Conservation (phyloP, 2,113 vertebrate species). For the Hyperopisus bebe region DNA sequence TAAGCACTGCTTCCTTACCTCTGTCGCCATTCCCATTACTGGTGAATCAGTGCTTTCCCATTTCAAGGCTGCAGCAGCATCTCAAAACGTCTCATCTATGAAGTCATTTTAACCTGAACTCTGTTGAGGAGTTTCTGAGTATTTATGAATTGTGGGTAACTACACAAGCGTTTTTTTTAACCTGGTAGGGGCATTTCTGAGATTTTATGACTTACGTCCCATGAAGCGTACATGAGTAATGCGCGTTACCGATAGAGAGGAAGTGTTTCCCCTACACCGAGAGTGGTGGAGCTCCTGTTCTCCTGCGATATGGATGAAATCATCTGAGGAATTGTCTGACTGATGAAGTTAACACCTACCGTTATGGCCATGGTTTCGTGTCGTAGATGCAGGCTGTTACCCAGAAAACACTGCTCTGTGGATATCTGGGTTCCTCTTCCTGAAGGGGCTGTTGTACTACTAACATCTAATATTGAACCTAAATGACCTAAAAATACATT, state of each 20-base stretch:
- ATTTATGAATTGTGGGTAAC: background rate
- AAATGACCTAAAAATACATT: background rate
- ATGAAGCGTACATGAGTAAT: background rate
- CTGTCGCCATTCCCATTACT: too few species aligned
- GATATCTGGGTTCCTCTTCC: background rate
- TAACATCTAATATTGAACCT: background rate
- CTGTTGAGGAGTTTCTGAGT: background rate
- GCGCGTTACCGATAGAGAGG: background rate
- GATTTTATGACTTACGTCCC: background rate
- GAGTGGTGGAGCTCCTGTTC: background rate
- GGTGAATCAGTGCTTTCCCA: background rate
- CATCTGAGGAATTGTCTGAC: background rate
- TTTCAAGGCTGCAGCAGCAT: background rate
- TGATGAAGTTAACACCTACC: background rate
- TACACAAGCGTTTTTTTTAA: background rate
- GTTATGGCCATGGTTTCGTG: background rate
- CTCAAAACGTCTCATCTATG: background rate
- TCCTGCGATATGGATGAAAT: background rate
- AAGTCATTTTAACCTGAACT: background rate
- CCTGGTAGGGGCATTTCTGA: background rate
- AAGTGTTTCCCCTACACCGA: background rate
- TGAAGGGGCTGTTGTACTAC: background rate
- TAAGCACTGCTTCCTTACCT: background rate
- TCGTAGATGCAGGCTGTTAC: background rate
- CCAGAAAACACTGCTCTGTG: background rate